Evolutionary conservation across 2,797 vertebrate genomes (phyloP).

Genomic region (Anabas testudineus): DNA sequence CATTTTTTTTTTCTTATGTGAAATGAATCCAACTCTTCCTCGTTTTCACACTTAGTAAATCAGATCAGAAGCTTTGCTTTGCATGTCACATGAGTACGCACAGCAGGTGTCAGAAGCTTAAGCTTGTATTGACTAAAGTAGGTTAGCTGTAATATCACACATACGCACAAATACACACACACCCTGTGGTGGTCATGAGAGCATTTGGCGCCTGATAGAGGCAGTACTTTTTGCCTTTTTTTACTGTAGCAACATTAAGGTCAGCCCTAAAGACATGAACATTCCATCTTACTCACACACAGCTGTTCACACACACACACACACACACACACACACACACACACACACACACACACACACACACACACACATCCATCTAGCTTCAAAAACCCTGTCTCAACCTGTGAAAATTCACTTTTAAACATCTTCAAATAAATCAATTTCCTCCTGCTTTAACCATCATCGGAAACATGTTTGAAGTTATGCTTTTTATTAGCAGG

Average conservation of each 20-base stretch:
- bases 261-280: conserved; percentile 83
- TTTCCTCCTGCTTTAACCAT: conserved; percentile 82
- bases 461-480: conserved; percentile 86
- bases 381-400: conserved; percentile 83
- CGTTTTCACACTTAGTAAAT: conserved; percentile 68
- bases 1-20: conserved; percentile 32
- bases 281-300: conserved; percentile 66
- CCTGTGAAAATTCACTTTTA: conserved; percentile 83
- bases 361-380: conserved; percentile 40
- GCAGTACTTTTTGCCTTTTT: conserved; percentile 58
- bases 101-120: conserved; percentile 74
- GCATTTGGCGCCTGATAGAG: conserved; percentile 77
- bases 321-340: conserved; percentile 39
- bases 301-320: conserved; percentile 34
- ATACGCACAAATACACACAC: conserved; percentile 56
- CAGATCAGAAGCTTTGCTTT: conserved; percentile 69
- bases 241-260: conserved; percentile 80
- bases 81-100: conserved; percentile 65
- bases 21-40: conserved; percentile 57
- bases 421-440: conserved; percentile 87
- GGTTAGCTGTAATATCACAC: conserved; percentile 75
- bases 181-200: conserved; percentile 72
- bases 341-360: conserved; percentile 44
- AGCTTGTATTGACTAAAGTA: conserved; percentile 75
- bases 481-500: conserved; percentile 81